Percentiles rank a stretch among this genome's conserved stretches.
Evolutionary conservation across 2,888 invertebrate genomes (phyloP).

Genomic region (Halocaridina rubra): DNA sequence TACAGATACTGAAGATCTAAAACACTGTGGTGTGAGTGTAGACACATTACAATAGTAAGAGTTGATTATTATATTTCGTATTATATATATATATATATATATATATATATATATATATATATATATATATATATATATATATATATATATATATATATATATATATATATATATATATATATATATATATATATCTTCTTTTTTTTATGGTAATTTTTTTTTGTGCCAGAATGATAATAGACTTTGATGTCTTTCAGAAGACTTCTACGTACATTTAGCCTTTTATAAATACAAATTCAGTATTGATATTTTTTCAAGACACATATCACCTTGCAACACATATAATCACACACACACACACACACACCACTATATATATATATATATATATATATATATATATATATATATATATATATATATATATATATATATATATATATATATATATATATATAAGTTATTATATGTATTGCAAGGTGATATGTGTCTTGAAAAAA

Average conservation of each 20-base stretch:
- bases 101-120: too few species aligned
- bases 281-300: not conserved
- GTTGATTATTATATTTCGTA: too few species aligned
- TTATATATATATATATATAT: too few species aligned
- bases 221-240: not conserved
- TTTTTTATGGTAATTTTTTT: not conserved
- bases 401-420: conserved; percentile 6
- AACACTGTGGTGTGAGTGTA: too few species aligned
- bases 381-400: not conserved
- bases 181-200: too few species aligned
- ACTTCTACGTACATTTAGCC: not conserved
- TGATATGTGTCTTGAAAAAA: not conserved
- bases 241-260: not conserved
- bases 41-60: too few species aligned
- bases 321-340: not conserved
- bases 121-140: too few species aligned
- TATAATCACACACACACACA: not conserved
- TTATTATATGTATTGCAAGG: not conserved
- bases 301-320: not conserved
- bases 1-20: too few species aligned
- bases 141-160: too few species aligned
- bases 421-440: not conserved
- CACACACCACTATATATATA: not conserved
- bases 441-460: not conserved
- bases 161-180: too few species aligned